Base-by-base conservation (phyloP, 1,140 invertebrate genomes). In the Drosophila parabipectinata region DNA sequence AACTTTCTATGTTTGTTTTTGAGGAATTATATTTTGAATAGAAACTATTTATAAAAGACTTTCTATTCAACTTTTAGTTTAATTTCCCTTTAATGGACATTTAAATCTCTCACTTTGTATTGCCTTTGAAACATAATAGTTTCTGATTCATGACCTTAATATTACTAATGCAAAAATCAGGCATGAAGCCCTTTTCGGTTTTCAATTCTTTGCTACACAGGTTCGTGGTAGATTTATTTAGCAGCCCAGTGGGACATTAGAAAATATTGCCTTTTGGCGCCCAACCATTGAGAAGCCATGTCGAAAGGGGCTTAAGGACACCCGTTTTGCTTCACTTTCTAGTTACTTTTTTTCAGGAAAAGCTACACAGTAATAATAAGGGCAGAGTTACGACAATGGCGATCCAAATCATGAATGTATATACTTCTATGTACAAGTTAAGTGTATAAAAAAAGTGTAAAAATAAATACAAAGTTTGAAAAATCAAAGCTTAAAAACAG, bases 401-500 rank as follows among this genome's bases (percentile, higher is more conserved):
- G 5, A 28, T 28, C 26, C 6, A 7, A 4, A 26, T 26, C 26
- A 26, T 26, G 26, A 5, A n/a, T 12, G 4, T 3, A n/a, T 37
- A 37, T 37, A 12, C 34, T 4, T 12, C 10, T 9, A 1, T 2
- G 21, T 21, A 21, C 2, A 21, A 21, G n/a, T 37, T 4, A 37
- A 37, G 10, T 37, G 37, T 30, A 18, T 41, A 37, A 53, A n/a
- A 54, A 18, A 61, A 45, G 45, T 32, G 21, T 26, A 30, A 10
- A 47, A 18, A 41, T 32, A 52, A 14, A 39, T 45, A 81, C 82
- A 81, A 87, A 84, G 85, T 72, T 68, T 73, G 5, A 28, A 51
- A 77, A 67, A 54, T 64, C 45, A 30, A 47, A 57, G 56, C 59
- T 39, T 56, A 62, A 48, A 58, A 60, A 37, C 57, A 26, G 26